Evolutionary conservation across 2,888 invertebrate species (phyloP), one percentile per base, ranked within the genome.

Genomic region (Byasa hedistus): DNA sequence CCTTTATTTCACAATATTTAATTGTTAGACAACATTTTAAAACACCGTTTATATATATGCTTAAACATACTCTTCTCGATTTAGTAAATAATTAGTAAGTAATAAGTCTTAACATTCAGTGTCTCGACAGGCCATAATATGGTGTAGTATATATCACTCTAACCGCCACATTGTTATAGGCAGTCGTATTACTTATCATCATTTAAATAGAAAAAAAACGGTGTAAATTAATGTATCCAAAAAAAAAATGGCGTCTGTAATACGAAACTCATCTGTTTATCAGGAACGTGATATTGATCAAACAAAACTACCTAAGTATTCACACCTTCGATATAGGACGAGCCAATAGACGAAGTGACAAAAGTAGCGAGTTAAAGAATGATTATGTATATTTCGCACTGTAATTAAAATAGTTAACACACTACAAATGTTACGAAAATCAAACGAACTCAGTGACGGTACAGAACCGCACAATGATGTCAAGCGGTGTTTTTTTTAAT

Each of bases 351-450:
- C 62, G 63, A 70, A 72, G 82, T 82, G 85, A 73, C 72, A 83
- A 82, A 86, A 81, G 77, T 86, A 79, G 82, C 85, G 73, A 76
- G 78, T 82, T 80, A 80, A 78, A 77, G 76, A 71, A 73, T 78
- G 74, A 77, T 71, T 81, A 78, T 82, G 76, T 83, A 79, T 76
- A 76, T 79, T 85, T 86, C 79, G 73, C 84, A 77, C 73, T 64
- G 74, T 75, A 76, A 83, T 87, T 78, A 86, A 85, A 82, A 79
- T 79, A 75, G 77, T 83, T 80, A 81, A 78, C 79, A 80, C 72
- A 62, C 71, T 73, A 71, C 74, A 71, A 76, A 73, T 64, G 68
- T 75, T 70, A 76, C 72, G 71, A 75, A 74, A 74, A 73, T 70
- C 67, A 70, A 69, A 70, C 57, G 5, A 60, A 19, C 23, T 48